Conservation (phyloP, 1,140 invertebrate genomes). For the Calephelis nemesis region DNA sequence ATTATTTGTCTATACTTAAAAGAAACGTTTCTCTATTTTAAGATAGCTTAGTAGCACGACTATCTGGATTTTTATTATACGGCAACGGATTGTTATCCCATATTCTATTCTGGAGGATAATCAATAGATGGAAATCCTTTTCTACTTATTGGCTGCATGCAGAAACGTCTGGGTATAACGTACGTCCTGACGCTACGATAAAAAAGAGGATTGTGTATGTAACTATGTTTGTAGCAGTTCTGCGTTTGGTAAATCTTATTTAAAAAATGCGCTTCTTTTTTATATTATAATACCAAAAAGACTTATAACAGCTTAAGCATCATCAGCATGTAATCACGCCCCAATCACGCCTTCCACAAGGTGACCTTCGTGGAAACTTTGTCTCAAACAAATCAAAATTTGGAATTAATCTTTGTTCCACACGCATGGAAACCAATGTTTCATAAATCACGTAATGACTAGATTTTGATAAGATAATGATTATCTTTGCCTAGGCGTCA, state of each 20-base stretch:
- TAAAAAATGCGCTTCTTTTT: not conserved
- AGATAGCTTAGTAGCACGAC: constrained; percentile 44
- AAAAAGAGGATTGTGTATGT: constrained; percentile 39
- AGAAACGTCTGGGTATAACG: constrained; percentile 33
- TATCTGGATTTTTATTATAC: constrained; percentile 64
- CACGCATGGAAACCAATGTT: too few species aligned
- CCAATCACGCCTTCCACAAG: too few species aligned
- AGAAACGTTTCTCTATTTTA: not conserved
- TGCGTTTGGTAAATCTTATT: constrained; percentile 46
- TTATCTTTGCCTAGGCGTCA: too few species aligned
- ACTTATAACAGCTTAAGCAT: too few species aligned
- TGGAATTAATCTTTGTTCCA: too few species aligned
- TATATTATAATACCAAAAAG: too few species aligned
- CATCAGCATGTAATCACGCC: too few species aligned
- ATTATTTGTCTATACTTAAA: too few species aligned
- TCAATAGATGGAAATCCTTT: constrained; percentile 44
- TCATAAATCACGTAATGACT: too few species aligned
- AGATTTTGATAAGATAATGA: too few species aligned
- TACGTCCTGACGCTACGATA: constrained; percentile 43
- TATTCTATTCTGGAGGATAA: constrained; percentile 44
- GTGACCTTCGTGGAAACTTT: too few species aligned
- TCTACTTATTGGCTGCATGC: constrained; percentile 40
- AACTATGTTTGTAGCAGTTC: constrained; percentile 36
- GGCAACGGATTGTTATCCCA: constrained; percentile 55
- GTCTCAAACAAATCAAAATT: too few species aligned